Evolutionary conservation across 1,140 invertebrate genomes (phyloP).

Genomic region (Oreohelix idahoensis): DNA sequence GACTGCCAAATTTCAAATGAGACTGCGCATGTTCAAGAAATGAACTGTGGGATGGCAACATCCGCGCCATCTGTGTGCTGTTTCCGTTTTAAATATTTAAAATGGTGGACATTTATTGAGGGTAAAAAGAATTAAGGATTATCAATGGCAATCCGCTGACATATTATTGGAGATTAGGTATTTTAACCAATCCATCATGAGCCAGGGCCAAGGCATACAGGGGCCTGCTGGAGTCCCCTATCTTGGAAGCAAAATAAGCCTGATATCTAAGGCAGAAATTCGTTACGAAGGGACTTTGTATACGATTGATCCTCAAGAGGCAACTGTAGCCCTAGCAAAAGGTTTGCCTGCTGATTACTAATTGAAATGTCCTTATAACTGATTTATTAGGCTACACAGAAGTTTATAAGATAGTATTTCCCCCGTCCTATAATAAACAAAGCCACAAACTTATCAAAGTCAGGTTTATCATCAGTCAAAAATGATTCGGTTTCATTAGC

Average conservation of each 20-base stretch:
- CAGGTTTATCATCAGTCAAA: no score
- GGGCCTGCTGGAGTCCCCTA: conserved; percentile 75
- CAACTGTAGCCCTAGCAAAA: conserved; percentile 98
- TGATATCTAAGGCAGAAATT: conserved; percentile 99
- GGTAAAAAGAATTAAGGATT: conserved; percentile 77
- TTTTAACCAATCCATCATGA: conserved; percentile 54
- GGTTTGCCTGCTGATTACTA: no score
- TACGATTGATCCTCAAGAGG: conserved; percentile 98
- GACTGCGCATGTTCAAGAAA: conserved; percentile 75
- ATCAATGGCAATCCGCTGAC: neutral
- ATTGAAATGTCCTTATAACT: no score
- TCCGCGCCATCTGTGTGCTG: conserved; percentile 40
- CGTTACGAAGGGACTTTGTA: conserved; percentile 99
- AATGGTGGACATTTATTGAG: conserved; percentile 58
- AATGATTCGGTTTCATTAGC: no score
- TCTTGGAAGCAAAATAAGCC: conserved; percentile 98
- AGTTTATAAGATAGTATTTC: no score
- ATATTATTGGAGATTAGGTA: neutral
- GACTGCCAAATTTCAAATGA: conserved; percentile 76
- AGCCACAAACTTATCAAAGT: no score
- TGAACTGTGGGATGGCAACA: conserved; percentile 59
- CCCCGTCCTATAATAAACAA: no score
- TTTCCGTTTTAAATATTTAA: conserved; percentile 76
- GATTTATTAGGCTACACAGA: no score
- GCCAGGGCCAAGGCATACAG: conserved; percentile 50